phyloP scores from a whole-genome alignment of 1,140 invertebrate species.

The Ooceraea biroi region DNA sequence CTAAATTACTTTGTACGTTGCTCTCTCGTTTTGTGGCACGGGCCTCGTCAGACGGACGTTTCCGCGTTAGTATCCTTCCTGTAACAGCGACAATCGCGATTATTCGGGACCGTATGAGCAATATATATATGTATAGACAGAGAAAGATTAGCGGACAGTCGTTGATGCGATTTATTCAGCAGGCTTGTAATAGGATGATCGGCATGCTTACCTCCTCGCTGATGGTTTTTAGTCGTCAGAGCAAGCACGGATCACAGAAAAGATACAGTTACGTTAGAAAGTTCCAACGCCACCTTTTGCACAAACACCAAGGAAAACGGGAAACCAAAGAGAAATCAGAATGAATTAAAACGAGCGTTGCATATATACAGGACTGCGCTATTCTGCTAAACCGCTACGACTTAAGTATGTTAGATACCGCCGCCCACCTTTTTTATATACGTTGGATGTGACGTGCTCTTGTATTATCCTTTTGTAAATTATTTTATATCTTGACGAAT shows the following conservation, averaged over 20 bases:
- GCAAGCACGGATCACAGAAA: conserved; percentile 82
- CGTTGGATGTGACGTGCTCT: conserved; percentile 37
- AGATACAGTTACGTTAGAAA: conserved; percentile 78
- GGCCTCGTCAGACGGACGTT: conserved; percentile 86
- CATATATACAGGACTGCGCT: conserved; percentile 6
- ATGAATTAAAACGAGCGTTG: conserved; percentile 50
- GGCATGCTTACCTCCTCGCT: conserved; percentile 81
- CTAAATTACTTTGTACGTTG: conserved; percentile 85
- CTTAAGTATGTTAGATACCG: conserved; percentile 41
- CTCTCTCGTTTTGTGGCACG: conserved; percentile 76
- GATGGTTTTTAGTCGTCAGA: conserved; percentile 67
- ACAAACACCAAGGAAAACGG: conserved; percentile 62
- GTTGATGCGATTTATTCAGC: not conserved
- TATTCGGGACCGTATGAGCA: not conserved
- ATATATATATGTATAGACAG: not conserved
- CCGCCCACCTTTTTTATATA: conserved; percentile 22
- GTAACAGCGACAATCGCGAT: conserved; percentile 74
- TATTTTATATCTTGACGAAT: conserved; percentile 38
- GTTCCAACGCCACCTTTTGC: conserved; percentile 78
- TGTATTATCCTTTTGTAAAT: conserved; percentile 53
- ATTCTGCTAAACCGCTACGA: not conserved
- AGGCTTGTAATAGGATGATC: not conserved
- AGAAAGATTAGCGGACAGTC: not conserved
- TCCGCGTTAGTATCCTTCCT: conserved; percentile 88
- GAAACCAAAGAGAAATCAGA: conserved; percentile 62